These are phyloP conservation scores for Tinea pellionella DNA, from an alignment of 2,888 invertebrate genomes.

Conservation along the genomic window DNA sequence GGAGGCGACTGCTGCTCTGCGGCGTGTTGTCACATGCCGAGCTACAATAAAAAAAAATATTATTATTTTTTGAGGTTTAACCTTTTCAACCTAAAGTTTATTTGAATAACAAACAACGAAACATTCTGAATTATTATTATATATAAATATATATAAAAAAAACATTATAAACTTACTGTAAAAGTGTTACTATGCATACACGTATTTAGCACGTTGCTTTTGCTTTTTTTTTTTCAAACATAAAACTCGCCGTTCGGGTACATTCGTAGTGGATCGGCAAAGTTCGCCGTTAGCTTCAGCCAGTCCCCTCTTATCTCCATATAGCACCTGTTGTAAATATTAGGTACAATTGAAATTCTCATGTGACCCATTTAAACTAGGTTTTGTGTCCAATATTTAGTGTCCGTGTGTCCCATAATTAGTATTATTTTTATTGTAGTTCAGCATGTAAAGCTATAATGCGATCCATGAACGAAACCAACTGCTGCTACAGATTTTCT, in stretches of 20 bases:
- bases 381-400: neutral
- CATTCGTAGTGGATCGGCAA: neutral
- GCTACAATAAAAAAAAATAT: no score
- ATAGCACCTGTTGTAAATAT: conserved; percentile 5
- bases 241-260: neutral
- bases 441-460: no score
- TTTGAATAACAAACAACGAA: no score
- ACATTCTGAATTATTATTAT: no score
- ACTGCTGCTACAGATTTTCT: no score
- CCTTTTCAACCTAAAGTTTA: no score
- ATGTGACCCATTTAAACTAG: neutral
- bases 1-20: no score
- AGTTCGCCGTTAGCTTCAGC: neutral
- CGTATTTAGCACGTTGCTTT: neutral
- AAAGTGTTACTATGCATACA: neutral
- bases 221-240: no score
- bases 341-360: neutral
- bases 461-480: no score
- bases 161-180: neutral
- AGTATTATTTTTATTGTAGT: no score
- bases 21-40: no score
- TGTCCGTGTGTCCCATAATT: neutral
- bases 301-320: neutral
- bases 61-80: no score
- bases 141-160: neutral